These are phyloP conservation scores for Phrynocephalus guinanensis DNA, from an alignment of 2,797 vertebrate species.

Conservation along the genomic window DNA sequence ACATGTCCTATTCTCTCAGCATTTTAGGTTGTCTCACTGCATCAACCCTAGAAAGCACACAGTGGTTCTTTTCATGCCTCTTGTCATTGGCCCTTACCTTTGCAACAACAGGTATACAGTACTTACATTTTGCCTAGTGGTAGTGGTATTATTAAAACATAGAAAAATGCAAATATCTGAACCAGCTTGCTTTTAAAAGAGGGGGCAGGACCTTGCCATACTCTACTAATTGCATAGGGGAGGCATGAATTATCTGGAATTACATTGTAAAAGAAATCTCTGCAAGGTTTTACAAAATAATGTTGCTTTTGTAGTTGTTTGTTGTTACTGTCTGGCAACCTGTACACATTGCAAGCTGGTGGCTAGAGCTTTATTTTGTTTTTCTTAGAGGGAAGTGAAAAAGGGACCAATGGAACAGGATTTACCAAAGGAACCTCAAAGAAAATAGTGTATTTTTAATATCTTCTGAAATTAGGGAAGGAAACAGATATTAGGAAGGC, in stretches of 20 bases:
- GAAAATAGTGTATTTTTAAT: too few species aligned
- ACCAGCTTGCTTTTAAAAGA: not conserved
- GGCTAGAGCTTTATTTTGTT: not conserved
- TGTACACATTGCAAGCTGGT: not conserved
- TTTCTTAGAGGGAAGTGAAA: not conserved
- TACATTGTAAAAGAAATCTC: not conserved
- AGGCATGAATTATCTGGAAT: not conserved
- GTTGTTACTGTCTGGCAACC: not conserved
- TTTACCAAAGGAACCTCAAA: not conserved
- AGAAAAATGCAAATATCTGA: conserved; percentile 1
- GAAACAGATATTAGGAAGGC: not conserved
- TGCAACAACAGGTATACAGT: too few species aligned
- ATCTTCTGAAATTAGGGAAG: too few species aligned
- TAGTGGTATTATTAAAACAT: not conserved
- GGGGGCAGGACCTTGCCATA: not conserved
- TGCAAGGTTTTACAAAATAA: not conserved
- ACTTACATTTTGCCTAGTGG: too few species aligned
- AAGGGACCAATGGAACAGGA: not conserved
- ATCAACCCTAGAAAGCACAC: too few species aligned
- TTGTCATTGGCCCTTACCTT: too few species aligned
- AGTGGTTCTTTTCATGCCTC: too few species aligned
- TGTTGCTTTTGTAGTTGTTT: not conserved
- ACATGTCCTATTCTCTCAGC: too few species aligned
- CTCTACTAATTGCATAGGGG: not conserved
- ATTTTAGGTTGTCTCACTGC: too few species aligned